Evolutionary conservation across 92 coral and sea anemone species (phyloP), one percentile per base, ranked within the genome.

Genomic region (Meandrina meandrites): DNA sequence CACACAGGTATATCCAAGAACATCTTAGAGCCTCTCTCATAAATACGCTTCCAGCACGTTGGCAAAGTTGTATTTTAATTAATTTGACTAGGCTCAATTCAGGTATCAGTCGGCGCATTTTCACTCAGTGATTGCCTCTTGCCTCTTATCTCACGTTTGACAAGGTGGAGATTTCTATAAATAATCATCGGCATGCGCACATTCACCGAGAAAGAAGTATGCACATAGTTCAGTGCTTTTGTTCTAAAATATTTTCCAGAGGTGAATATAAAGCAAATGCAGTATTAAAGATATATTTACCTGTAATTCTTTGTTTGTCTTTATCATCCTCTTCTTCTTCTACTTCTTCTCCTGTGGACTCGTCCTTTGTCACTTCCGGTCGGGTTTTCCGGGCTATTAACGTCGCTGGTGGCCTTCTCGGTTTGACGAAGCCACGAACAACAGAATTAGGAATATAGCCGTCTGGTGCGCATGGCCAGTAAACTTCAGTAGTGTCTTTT

Each of bases 401-500:
- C 80, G 91, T 91, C 0, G 45, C 76, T 0, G 95, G 99, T 15
- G 91, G 75, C 36, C 72, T 81, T 79, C 87, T 88, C 14, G 90
- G 86, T 32, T 86, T 91, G 40, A 92, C 85, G 68, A 70, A 48
- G 50, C 78, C 80, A 22, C 99, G 89, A 15, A 97, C 90, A n/a
- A 97, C 97, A 36, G 99, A 97, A 80, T 97, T 97, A 4, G 99
- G 99, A 34, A 97, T 95, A 53, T 13, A 88, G 54, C 98, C 96
- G 78, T 97, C 99, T 16, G 99, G 99, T 8, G 99, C 99, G 58
- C 97, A 95, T 28, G 98, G 97, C 99, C 99, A 97, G 89, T 87
- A 97, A 21, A 86, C 94, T 37, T 83, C 81, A 31, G 81, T 81
- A 13, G 70, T 67, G 66, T 78, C 86, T 16, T 75, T 62, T 24